A percentile compares a stretch with the other conserved stretches of the same genome.
Evolutionary conservation across 2,113 vertebrate species (phyloP).

Genomic region (Chrysemys picta): DNA sequence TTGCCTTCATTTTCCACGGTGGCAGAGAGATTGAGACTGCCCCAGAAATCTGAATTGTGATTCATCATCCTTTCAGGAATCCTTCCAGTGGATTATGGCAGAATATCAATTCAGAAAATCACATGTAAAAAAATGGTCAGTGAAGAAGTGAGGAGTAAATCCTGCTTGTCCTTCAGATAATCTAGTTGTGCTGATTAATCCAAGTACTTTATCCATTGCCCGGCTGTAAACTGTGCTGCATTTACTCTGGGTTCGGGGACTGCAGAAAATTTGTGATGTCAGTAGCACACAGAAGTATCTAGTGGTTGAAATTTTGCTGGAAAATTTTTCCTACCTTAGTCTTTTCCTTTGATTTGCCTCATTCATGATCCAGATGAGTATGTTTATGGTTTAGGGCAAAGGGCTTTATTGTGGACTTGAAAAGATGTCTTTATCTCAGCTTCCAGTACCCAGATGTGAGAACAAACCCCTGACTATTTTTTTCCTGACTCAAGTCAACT

Average conservation of each 20-base stretch:
- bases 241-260: neutral
- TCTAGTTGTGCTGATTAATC: neutral
- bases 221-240: neutral
- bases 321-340: neutral
- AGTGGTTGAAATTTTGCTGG: neutral
- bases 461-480: neutral
- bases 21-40: neutral
- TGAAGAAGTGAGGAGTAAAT: neutral
- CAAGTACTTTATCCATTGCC: neutral
- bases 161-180: neutral
- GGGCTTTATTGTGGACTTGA: neutral
- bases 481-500: neutral
- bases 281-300: neutral
- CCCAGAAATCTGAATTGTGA: neutral
- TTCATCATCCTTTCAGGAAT: neutral
- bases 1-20: too few relatives aligned
- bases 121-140: neutral
- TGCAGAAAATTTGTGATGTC: neutral
- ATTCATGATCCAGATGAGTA: neutral
- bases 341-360: neutral
- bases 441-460: neutral
- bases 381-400: neutral
- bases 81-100: neutral
- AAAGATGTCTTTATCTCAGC: neutral
- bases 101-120: neutral